Base-by-base conservation (phyloP, 2,888 invertebrate genomes). In the Cactoblastis cactorum region DNA sequence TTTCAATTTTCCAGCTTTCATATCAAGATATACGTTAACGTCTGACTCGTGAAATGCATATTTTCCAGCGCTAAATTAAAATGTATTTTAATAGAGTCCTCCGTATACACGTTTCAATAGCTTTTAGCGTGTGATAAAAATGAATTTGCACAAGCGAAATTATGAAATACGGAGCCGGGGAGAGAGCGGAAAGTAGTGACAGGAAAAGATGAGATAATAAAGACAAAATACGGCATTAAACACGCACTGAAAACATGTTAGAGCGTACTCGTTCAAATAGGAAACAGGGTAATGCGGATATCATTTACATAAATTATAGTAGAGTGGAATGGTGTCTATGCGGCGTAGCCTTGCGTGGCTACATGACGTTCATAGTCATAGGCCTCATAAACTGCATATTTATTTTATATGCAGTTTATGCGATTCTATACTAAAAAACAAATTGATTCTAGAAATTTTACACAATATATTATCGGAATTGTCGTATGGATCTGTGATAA, bases 291-390 rank as follows among this genome's bases (percentile, higher is more conserved):
- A 83, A 84, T 83, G 83, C 75, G 82, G 80, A 86, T 86, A 79
- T 81, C 82, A 83, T 88, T 86, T 83, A 74, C 84, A 87, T 86
- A 85, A 85, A 87, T 87, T 83, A 87, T 85, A 71, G 73, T 69
- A 63, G 69, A 66, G 68, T 63, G 70, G 75, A 80, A 77, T 72
- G 69, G 67, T 74, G 76, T 77, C 72, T 79, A 73, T 74, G 62
- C 58, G 63, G 60, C 61, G n/a, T 28, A 6, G 67, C 70, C 72
- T 69, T 58, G 58, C 68, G 69, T 67, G 69, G 58, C 71, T 80
- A 77, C 83, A 41, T 41, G 41, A 24, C 43, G 43, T 43, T 28
- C 43, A 32, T 43, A 43, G 43, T 28, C 43, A 43, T 43, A 43
- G 43, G 43, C 43, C 28, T 43, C 28, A 32, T 17, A 24, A 28